These are phyloP conservation scores for Sitta carolinensis DNA, from an alignment of 2,797 vertebrate species.

Conservation along the genomic window DNA sequence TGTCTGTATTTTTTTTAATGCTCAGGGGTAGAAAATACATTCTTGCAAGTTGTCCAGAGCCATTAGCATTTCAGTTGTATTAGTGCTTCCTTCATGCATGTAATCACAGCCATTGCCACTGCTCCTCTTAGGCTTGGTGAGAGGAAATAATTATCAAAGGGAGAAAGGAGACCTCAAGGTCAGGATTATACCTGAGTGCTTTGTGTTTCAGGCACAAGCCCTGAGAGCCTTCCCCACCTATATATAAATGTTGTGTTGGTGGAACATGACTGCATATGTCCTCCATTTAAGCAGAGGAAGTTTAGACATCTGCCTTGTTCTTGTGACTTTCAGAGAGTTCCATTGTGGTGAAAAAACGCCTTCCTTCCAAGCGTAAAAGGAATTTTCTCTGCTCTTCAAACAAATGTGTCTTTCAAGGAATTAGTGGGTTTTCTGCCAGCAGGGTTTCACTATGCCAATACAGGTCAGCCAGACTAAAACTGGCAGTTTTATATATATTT, in stretches of 20 bases:
- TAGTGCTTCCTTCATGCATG: not conserved
- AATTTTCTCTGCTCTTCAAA: not conserved
- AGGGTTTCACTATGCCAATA: not conserved
- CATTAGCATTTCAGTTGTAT: not conserved
- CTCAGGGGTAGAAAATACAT: not conserved
- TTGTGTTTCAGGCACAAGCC: not conserved
- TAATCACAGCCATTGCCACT: not conserved
- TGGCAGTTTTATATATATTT: not conserved
- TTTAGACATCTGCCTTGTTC: not conserved
- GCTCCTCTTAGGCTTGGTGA: not conserved
- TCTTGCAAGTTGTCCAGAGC: not conserved
- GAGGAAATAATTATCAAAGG: not conserved
- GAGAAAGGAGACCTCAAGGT: not conserved
- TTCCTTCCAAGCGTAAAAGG: not conserved
- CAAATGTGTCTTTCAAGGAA: not conserved
- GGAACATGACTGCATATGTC: fast-evolving
- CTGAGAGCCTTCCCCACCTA: not conserved
- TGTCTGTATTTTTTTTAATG: not conserved
- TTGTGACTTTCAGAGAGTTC: not conserved
- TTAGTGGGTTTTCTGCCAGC: not conserved
- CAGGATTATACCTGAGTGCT: not conserved
- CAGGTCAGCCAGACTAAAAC: not conserved
- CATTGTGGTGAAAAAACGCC: not conserved
- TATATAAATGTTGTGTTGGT: not conserved
- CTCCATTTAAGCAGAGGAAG: not conserved